These are phyloP conservation scores for Megalops atlanticus DNA, from an alignment of 2,113 vertebrate species.

Conservation along the genomic window DNA sequence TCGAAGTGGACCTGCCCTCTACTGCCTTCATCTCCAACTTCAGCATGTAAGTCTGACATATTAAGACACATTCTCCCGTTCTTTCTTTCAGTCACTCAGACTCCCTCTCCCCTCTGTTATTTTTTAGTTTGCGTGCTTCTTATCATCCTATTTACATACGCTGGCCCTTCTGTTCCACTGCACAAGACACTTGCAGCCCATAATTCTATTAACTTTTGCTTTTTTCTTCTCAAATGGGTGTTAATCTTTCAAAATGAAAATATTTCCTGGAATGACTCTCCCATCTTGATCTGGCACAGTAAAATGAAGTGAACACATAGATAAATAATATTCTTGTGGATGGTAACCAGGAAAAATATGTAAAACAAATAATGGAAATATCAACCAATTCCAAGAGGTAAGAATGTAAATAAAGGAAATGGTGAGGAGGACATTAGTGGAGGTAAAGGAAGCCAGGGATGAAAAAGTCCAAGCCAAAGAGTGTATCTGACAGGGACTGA, in stretches of 20 bases:
- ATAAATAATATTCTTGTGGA: not conserved
- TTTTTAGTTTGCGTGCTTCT: not conserved
- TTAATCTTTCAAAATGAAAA: no score
- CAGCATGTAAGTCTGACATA: slow-evolving; percentile 72
- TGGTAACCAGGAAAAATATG: not conserved
- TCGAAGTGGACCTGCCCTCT: slow-evolving; percentile 78
- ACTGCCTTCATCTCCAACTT: slow-evolving; percentile 87
- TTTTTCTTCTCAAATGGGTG: no score
- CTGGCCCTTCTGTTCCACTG: no score
- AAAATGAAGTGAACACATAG: not conserved
- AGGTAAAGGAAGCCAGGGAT: not conserved
- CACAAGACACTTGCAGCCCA: no score
- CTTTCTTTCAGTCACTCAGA: not conserved
- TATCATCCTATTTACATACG: no score
- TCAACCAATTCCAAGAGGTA: not conserved
- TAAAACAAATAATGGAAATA: slow-evolving; percentile 4
- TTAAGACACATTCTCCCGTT: not conserved
- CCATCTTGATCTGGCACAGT: not conserved
- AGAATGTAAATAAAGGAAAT: not conserved
- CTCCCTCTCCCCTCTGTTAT: not conserved
- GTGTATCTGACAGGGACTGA: slow-evolving; percentile 36
- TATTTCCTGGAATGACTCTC: not conserved
- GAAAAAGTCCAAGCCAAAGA: slow-evolving; percentile 41
- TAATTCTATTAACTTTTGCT: no score
- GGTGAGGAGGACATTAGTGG: not conserved